Conservation (phyloP, 2,888 invertebrate species). For the Drosophila histrio region DNA sequence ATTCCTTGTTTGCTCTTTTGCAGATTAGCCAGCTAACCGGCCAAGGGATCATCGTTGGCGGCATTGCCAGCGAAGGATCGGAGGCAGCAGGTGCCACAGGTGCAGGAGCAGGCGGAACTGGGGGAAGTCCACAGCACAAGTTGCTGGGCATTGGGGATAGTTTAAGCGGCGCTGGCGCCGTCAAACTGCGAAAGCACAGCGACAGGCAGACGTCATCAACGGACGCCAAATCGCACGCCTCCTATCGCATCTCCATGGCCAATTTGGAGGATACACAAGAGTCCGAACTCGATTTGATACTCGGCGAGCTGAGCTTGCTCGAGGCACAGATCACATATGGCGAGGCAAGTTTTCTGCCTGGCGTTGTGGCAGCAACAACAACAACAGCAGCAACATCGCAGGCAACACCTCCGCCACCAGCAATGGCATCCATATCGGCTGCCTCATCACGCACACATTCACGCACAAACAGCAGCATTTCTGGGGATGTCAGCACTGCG, state of each 20-base stretch:
- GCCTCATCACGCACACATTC: slow-evolving; percentile 80
- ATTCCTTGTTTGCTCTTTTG: not conserved
- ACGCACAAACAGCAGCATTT: slow-evolving; percentile 84
- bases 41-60: slow-evolving; percentile 64
- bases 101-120: slow-evolving; percentile 6
- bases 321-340: slow-evolving; percentile 86
- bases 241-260: slow-evolving; percentile 95
- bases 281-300: slow-evolving; percentile 97
- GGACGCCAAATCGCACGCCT: slow-evolving; percentile 75
- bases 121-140: slow-evolving; percentile 49
- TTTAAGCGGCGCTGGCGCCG: slow-evolving; percentile 64
- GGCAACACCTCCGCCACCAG: slow-evolving; percentile 26
- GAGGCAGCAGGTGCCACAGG: slow-evolving; percentile 17
- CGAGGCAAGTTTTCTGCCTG: slow-evolving; percentile 70
- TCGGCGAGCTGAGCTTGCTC: slow-evolving; percentile 97
- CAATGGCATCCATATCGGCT: slow-evolving; percentile 57
- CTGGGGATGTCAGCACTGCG: slow-evolving; percentile 82
- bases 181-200: slow-evolving; percentile 77
- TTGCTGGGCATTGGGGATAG: slow-evolving; percentile 46
- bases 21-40: slow-evolving; percentile 55
- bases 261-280: slow-evolving; percentile 98
- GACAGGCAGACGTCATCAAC: slow-evolving; percentile 58
- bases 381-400: not conserved
- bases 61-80: slow-evolving; percentile 59
- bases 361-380: slow-evolving; percentile 21